Base-by-base conservation (phyloP, 2,888 invertebrate genomes). In the Allophyes oxyacanthae region DNA sequence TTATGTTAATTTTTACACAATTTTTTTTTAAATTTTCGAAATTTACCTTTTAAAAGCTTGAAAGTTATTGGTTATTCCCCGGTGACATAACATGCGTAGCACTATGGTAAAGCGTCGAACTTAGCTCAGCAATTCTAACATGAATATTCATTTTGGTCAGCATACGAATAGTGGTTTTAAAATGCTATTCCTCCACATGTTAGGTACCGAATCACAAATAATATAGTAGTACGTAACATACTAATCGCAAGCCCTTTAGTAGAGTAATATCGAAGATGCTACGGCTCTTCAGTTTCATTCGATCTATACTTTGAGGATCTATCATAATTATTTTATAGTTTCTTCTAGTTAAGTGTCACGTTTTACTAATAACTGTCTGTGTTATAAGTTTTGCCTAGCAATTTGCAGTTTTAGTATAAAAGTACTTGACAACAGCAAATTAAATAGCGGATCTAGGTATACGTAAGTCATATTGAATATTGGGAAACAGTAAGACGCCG, bases 11-110 rank as follows among this genome's bases (percentile, higher is more conserved):
- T 53, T 53, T 45, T 46, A 56, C 55, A 53, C 15, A 42, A 15
- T 15, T 46, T 20, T 64, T 51, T 43, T 54, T 49, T 53, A 66
- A 72, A 67, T 40, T 25, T 63, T 36, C 60, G 50, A 53, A 20
- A 42, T 44, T 25, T 60, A 43, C 51, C 43, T 49, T 11, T 25
- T 43, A 56, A 38, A 52, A 59, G 55, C 45, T 61, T 26, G 32
- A 68, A 56, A 66, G 67, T 68, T 64, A 63, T 70, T 64, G 64
- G 68, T 66, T 64, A 64, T 71, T 64, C 59, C 49, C 65, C 68
- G 42, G 64, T 77, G 75, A 79, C 63, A 72, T 75, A 80, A 80
- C 56, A 49, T 55, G 48, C 50, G 61, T 62, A 72, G 65, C 55
- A 36, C 58, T 38, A 44, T 53, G 34, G 30, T 56, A 59, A 69